Evolutionary conservation across 2,113 vertebrate species (phyloP).

Genomic region (Corythaeola cristata): DNA sequence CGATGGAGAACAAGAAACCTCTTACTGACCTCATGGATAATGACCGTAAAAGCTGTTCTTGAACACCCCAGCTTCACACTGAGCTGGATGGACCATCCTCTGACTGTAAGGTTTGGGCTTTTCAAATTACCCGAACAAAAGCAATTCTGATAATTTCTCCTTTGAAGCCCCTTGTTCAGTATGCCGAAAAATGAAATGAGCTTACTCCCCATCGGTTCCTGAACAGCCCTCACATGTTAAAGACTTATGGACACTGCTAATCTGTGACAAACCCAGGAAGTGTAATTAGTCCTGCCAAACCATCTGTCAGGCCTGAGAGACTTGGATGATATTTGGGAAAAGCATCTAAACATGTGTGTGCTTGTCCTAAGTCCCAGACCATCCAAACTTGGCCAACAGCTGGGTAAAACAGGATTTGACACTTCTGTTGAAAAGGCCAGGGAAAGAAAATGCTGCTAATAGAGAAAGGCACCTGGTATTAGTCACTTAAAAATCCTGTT

Average conservation of each 20-base stretch:
- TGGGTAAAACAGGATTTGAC: background rate
- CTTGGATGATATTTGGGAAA: slow-evolving; percentile 52
- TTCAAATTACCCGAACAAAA: background rate
- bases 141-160: background rate
- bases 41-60: background rate
- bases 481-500: background rate
- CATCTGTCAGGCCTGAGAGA: slow-evolving; percentile 49
- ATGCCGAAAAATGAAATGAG: background rate
- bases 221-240: background rate
- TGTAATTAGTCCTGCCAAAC: slow-evolving; percentile 40
- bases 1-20: background rate
- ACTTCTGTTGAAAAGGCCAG: slow-evolving; percentile 1
- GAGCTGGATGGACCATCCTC: background rate
- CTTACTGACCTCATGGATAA: background rate
- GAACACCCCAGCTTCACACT: background rate
- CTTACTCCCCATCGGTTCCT: background rate
- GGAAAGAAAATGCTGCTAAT: background rate
- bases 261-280: slow-evolving; percentile 28
- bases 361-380: slow-evolving; percentile 17
- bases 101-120: background rate
- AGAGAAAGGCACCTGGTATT: background rate
- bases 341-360: background rate
- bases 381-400: slow-evolving; percentile 14
- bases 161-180: background rate
- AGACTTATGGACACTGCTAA: background rate